phyloP scores from a whole-genome alignment of 2,113 vertebrate species.

The Oxygymnocypris stewartii region DNA sequence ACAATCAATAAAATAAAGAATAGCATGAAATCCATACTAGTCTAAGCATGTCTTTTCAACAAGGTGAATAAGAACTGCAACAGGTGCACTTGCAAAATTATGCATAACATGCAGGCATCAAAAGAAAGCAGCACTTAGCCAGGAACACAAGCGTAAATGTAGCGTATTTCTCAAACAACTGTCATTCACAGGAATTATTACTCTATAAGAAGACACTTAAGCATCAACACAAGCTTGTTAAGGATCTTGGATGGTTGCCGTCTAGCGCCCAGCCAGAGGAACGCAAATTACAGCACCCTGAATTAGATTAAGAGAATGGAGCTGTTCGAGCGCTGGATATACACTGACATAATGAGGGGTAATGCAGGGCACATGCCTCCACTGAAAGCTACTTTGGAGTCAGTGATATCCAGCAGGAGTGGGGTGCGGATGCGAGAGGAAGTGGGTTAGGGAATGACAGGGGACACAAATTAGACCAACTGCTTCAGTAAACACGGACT shows the following conservation, averaged over 20 bases:
- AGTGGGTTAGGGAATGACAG: slow-evolving; percentile 22
- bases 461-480: slow-evolving; percentile 14
- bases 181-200: slow-evolving; percentile 10
- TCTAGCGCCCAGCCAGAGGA: neutral
- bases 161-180: neutral
- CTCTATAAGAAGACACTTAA: slow-evolving; percentile 42
- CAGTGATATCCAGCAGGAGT: slow-evolving; percentile 30
- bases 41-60: neutral
- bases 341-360: neutral
- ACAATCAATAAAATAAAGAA: neutral
- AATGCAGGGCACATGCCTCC: slow-evolving; percentile 17
- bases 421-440: slow-evolving; percentile 16
- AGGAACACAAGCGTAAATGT: neutral
- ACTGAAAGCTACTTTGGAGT: neutral
- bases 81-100: neutral
- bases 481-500: slow-evolving; percentile 33
- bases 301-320: slow-evolving; percentile 23
- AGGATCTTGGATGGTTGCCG: slow-evolving; percentile 9
- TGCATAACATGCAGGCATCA: neutral
- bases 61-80: neutral
- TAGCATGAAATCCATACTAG: neutral
- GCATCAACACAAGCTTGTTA: slow-evolving; percentile 29
- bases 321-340: neutral
- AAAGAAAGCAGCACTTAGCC: neutral
- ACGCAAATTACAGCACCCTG: neutral